phyloP scores from a whole-genome alignment of 1,140 invertebrate genomes.

The Centruroides vittatus region DNA sequence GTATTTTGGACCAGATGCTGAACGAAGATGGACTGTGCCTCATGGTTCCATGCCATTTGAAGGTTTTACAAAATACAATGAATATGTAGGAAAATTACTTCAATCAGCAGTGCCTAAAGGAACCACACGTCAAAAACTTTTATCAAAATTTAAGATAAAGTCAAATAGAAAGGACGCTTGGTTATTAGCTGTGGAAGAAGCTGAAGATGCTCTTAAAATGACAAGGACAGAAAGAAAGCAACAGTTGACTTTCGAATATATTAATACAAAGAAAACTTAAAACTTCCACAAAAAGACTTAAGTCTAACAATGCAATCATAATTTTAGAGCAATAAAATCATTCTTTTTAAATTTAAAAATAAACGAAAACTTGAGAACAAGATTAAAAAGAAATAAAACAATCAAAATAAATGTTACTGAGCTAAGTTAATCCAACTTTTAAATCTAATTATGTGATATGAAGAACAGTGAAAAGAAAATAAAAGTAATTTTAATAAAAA shows the following conservation, averaged over 20 bases:
- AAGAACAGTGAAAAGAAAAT: too few species aligned
- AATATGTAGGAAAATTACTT: constrained; percentile 6
- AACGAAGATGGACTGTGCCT: constrained; percentile 56
- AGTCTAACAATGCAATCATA: too few species aligned
- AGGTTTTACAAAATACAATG: constrained; percentile 46
- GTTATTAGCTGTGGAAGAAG: constrained; percentile 40
- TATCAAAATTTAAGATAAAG: constrained; percentile 5
- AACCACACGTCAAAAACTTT: neutral
- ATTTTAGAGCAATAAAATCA: too few species aligned
- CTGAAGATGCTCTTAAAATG: constrained; percentile 27
- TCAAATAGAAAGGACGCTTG: constrained; percentile 29
- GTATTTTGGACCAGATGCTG: constrained; percentile 70
- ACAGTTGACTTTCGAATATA: constrained; percentile 7
- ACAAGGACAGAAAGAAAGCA: constrained; percentile 16
- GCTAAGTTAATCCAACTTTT: too few species aligned
- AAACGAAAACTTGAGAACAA: too few species aligned
- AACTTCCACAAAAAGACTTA: too few species aligned
- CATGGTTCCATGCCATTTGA: constrained; percentile 49
- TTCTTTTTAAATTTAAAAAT: too few species aligned
- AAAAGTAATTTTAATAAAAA: too few species aligned
- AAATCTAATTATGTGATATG: too few species aligned
- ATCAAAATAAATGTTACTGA: too few species aligned
- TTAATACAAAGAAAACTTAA: too few species aligned
- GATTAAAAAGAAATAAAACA: too few species aligned
- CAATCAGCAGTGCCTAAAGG: constrained; percentile 10